Conservation (phyloP, 2,113 vertebrate species). For the Mesoclemmys tuberculata region DNA sequence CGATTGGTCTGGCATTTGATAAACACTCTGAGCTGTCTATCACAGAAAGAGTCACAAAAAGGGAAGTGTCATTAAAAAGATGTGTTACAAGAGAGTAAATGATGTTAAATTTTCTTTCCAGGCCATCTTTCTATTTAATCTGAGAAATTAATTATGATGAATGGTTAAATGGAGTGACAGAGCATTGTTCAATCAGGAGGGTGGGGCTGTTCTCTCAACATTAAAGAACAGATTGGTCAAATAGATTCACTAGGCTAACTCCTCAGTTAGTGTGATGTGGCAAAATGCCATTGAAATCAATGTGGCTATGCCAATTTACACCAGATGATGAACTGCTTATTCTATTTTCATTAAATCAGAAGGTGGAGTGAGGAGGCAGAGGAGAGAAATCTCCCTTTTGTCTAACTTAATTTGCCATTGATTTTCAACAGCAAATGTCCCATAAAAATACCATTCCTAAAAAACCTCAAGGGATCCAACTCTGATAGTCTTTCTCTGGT, state of each 20-base stretch:
- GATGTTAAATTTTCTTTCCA: background rate
- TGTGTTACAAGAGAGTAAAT: background rate
- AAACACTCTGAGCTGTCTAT: slow-evolving; percentile 28
- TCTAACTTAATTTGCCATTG: rapidly evolving
- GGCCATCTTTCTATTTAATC: background rate
- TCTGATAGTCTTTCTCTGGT: background rate
- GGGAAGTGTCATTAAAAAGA: slow-evolving; percentile 53
- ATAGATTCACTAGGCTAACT: background rate
- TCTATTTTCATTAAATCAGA: background rate
- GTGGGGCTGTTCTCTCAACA: background rate
- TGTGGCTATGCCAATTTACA: background rate
- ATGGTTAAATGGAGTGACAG: rapidly evolving
- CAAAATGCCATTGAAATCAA: background rate
- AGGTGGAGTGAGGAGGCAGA: background rate
- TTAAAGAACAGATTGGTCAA: background rate
- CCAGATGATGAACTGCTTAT: background rate
- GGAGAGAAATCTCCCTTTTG: background rate
- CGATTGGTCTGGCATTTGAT: background rate
- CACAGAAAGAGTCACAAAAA: background rate
- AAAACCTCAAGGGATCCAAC: background rate
- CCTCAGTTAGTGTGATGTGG: background rate
- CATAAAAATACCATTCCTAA: slow-evolving; percentile 7
- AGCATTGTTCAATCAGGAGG: background rate
- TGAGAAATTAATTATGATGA: background rate
- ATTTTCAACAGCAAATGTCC: background rate